phyloP scores from a whole-genome alignment of 1,140 invertebrate species.

The Arion vulgaris region DNA sequence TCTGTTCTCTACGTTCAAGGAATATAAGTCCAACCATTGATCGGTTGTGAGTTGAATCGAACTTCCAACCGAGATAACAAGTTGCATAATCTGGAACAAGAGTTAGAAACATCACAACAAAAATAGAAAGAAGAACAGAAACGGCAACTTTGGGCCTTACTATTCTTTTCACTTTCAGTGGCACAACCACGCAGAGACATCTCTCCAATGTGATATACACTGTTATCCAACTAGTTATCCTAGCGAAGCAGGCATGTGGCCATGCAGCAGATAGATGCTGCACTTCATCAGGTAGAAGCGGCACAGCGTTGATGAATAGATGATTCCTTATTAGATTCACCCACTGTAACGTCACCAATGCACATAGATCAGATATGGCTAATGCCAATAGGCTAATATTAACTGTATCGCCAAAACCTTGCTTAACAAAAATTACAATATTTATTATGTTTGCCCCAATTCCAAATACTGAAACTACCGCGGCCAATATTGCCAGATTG shows the following conservation, averaged over 20 bases:
- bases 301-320: background rate
- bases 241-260: background rate
- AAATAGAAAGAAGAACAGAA: background rate
- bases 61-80: background rate
- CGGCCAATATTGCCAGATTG: background rate
- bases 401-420: background rate
- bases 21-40: background rate
- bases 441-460: background rate
- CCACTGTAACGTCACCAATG: background rate
- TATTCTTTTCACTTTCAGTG: background rate
- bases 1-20: background rate
- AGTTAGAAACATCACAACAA: background rate
- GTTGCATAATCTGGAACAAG: background rate
- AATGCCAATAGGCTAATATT: background rate
- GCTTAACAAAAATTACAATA: background rate
- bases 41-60: background rate
- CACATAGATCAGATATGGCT: background rate
- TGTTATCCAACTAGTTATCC: background rate
- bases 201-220: conserved; percentile 2
- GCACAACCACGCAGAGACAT: background rate
- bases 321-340: background rate
- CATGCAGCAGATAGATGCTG: background rate
- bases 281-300: background rate
- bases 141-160: background rate
- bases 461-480: background rate